These are phyloP conservation scores for Nezara viridula DNA, from an alignment of 2,888 invertebrate species.

Conservation along the genomic window DNA sequence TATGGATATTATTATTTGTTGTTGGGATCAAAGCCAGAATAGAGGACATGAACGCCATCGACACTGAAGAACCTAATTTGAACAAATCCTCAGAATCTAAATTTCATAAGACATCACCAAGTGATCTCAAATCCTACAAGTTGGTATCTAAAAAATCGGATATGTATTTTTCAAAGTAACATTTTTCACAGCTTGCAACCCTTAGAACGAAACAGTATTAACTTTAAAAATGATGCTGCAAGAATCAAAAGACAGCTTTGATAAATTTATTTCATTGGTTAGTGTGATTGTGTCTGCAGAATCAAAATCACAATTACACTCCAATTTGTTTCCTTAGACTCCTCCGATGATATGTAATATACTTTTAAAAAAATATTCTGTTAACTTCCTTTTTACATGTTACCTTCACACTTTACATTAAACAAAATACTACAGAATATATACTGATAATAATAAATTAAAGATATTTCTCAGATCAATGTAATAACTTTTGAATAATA, in stretches of 20 bases:
- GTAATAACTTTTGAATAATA: not conserved
- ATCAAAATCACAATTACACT: no score
- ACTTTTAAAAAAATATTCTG: not conserved
- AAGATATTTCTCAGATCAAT: not conserved
- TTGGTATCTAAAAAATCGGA: not conserved
- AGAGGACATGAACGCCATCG: constrained; percentile 30
- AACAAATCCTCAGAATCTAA: not conserved
- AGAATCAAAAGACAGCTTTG: not conserved
- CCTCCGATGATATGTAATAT: no score
- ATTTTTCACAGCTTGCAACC: not conserved
- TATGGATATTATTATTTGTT: constrained; percentile 28
- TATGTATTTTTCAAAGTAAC: not conserved
- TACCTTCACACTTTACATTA: not conserved
- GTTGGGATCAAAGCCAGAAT: not conserved
- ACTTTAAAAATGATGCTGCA: not conserved
- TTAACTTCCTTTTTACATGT: not conserved
- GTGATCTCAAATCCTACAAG: constrained; percentile 9
- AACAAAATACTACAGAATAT: not conserved
- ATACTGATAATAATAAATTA: not conserved
- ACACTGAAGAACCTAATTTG: not conserved
- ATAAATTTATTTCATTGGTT: not conserved
- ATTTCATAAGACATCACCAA: not conserved
- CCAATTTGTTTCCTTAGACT: no score
- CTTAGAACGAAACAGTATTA: no score
- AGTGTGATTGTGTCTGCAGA: no score